Percentiles rank a stretch among this genome's conserved stretches.
Conservation (phyloP, 2,113 vertebrate genomes). For the Geothlypis trichas region DNA sequence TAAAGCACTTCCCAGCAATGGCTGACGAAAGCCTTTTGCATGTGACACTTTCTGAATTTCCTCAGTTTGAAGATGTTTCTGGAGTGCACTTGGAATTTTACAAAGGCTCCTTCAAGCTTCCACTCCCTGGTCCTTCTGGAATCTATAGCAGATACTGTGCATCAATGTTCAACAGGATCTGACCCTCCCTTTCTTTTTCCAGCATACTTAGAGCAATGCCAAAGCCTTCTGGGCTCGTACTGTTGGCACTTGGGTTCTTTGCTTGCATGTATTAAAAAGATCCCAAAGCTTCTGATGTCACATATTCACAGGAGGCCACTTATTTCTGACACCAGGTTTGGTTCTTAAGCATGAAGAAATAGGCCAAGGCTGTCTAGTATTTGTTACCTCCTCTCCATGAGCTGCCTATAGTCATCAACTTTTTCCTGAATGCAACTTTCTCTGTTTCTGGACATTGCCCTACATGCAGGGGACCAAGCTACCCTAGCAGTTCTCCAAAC, state of each 20-base stretch:
- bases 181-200: background rate
- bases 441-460: background rate
- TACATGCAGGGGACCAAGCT: background rate
- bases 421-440: background rate
- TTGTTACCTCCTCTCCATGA: background rate
- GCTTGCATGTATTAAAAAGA: background rate
- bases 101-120: background rate
- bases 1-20: background rate
- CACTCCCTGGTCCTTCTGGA: background rate
- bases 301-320: rapidly evolving
- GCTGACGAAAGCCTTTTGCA: background rate
- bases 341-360: background rate
- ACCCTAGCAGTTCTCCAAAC: background rate
- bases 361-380: background rate
- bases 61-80: background rate
- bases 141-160: background rate
- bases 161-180: background rate
- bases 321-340: background rate
- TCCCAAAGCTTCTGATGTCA: background rate
- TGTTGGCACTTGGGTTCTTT: background rate
- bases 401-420: background rate
- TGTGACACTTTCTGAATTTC: background rate
- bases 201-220: background rate
- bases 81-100: background rate
- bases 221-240: background rate